phyloP scores from a whole-genome alignment of 1,140 invertebrate genomes.

The Magallana angulata region DNA sequence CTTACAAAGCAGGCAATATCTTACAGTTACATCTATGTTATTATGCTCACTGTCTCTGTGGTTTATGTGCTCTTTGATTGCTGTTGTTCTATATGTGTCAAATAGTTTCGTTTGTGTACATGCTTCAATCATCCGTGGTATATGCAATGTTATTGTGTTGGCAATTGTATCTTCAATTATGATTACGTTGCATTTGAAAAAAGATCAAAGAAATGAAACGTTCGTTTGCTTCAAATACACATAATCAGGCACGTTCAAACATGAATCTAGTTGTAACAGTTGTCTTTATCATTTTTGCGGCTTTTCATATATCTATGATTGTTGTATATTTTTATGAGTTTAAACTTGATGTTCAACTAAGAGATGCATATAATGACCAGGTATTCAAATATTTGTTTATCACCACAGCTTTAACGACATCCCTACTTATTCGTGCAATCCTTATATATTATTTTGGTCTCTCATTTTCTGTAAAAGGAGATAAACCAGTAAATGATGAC shows the following conservation, averaged over 20 bases:
- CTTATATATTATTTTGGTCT: not conserved
- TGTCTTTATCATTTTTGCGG: not conserved
- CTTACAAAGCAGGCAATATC: not conserved
- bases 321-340: too few species aligned
- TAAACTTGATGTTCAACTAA: not conserved
- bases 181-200: not conserved
- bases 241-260: not conserved
- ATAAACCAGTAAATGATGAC: too few species aligned
- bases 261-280: not conserved
- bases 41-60: not conserved
- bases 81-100: not conserved
- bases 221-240: not conserved
- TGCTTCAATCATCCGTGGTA: not conserved
- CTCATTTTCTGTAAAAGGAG: too few species aligned
- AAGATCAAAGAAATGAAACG: not conserved
- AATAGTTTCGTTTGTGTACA: not conserved
- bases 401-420: not conserved
- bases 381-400: not conserved
- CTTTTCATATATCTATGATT: not conserved
- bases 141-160: not conserved
- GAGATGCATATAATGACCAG: not conserved
- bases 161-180: not conserved
- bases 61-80: not conserved
- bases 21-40: not conserved
- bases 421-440: not conserved